Conservation (phyloP, 2,113 vertebrate species). For the Ciconia stormi region DNA sequence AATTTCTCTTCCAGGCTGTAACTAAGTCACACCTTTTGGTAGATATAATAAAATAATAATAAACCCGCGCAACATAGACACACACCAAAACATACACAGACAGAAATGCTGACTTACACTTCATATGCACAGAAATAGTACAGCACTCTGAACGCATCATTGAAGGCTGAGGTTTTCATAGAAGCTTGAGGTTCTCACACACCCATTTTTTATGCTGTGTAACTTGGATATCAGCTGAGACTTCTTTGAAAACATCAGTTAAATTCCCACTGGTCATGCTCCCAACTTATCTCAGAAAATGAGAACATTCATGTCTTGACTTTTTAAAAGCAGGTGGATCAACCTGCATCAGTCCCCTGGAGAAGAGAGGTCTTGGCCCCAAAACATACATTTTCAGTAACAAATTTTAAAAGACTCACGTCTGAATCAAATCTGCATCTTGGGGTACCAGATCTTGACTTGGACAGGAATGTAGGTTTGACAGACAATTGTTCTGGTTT, state of each 20-base stretch:
- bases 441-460: constrained; percentile 77
- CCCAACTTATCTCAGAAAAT: background rate
- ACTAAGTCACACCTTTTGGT: background rate
- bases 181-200: background rate
- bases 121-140: background rate
- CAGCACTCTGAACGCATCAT: background rate
- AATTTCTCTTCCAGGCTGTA: background rate
- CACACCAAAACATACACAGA: background rate
- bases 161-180: background rate
- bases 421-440: constrained; percentile 86
- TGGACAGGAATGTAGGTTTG: constrained; percentile 87
- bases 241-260: background rate
- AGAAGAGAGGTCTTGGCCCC: background rate
- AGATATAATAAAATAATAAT: background rate
- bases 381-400: background rate
- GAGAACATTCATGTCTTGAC: background rate
- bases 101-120: background rate
- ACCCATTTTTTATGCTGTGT: too few species aligned
- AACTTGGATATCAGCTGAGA: background rate
- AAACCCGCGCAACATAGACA: background rate
- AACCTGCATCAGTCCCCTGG: background rate
- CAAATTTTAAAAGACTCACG: constrained; percentile 71
- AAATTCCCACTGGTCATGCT: background rate
- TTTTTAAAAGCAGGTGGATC: background rate
- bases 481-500: constrained; percentile 84